These are phyloP conservation scores for Tholera decimalis DNA, from an alignment of 2,888 invertebrate genomes.

Conservation along the genomic window DNA sequence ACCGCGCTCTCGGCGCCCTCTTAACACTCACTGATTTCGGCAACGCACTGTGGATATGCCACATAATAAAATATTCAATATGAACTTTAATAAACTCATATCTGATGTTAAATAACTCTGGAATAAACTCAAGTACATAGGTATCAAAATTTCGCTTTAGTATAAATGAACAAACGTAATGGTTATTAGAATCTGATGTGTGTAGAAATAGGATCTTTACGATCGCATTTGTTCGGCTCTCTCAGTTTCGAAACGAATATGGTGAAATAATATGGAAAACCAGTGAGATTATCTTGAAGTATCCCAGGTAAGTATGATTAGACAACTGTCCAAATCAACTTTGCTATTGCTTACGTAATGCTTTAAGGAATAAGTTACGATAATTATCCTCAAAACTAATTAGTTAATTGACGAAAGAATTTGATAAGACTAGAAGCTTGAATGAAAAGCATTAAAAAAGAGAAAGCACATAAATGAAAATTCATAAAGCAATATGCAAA, in stretches of 20 bases:
- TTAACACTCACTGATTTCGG: slow-evolving; percentile 91
- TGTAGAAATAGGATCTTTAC: slow-evolving; percentile 39
- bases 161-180: slow-evolving; percentile 27
- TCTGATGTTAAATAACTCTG: slow-evolving; percentile 14
- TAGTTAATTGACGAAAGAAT: not conserved
- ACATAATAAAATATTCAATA: slow-evolving; percentile 52
- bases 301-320: slow-evolving; percentile 14
- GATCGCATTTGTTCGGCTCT: slow-evolving; percentile 18
- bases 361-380: too few relatives aligned
- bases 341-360: too few relatives aligned
- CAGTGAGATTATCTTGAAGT: not conserved
- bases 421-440: not conserved
- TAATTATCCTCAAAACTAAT: not conserved
- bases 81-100: slow-evolving; percentile 46
- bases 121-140: not conserved
- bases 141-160: slow-evolving; percentile 2
- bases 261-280: slow-evolving; percentile 34
- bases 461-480: not conserved
- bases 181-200: slow-evolving; percentile 43
- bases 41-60: slow-evolving; percentile 82
- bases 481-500: slow-evolving; percentile 18
- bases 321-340: not conserved
- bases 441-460: slow-evolving; percentile 9
- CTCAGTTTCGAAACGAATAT: slow-evolving; percentile 39
- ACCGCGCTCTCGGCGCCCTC: slow-evolving; percentile 86